Evolutionary conservation across 2,797 vertebrate genomes (phyloP), one percentile per base, ranked within the genome.

Genomic region (Alectoris magna): DNA sequence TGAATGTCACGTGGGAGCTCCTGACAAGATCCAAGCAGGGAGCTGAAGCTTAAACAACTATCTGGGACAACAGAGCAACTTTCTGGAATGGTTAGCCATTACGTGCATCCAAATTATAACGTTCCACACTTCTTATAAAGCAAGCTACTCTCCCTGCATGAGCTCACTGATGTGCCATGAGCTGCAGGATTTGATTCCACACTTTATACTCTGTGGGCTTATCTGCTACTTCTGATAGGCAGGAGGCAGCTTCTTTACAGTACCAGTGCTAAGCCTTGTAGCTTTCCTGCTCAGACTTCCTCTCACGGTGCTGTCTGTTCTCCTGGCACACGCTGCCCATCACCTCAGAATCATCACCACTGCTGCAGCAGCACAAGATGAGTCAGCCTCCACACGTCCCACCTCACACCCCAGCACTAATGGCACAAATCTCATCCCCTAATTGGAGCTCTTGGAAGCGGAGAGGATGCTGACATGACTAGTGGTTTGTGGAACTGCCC

Each of bases 321-420:
- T 77, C 23, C 12, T 5, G 29, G 63, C 8, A 58, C 9, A 7
- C 3, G 9, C 24, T n/a, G 62, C 63, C 22, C 44, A 26, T 23
- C 19, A 14, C 27, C 23, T 46, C 36, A 58, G 56, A 21, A 58
- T n/a, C 11, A 34, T 34, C 34, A 34, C 34, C 34, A n/a, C 19
- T 34, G 31, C 55, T 17, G 26, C 49, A 17, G 36, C 5, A 84
- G 11, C 55, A 7, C 0, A 1, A 49, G 63, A 36, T 41, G 39
- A 82, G 71, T 5, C 0, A 6, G 0, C 29, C 31, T 15, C 39
- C 11, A 1, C 3, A 0, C 0, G 0, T 34, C 21, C 31, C 2
- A 1, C 17, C 12, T 12, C 53, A 23, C 2, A 38, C 27, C 5
- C 1, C 2, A 2, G n/a, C 5, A n/a, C 55, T 8, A 4, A 17